phyloP scores from a whole-genome alignment of 2,888 invertebrate genomes.

The Leptopilina syphax region DNA sequence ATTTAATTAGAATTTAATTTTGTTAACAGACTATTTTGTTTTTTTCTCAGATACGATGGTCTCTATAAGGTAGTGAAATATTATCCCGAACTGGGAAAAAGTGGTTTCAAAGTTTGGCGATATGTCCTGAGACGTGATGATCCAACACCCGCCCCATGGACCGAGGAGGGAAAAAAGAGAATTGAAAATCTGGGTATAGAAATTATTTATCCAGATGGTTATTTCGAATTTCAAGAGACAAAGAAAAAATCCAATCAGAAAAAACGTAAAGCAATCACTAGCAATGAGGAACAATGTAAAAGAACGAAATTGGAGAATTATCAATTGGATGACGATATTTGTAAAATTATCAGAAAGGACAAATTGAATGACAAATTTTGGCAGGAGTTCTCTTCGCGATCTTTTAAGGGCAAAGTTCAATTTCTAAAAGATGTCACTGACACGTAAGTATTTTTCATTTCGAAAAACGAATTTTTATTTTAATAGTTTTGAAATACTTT shows the following conservation, averaged over 20 bases:
- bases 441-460: conserved; percentile 59
- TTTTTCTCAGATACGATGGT: conserved; percentile 85
- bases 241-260: conserved; percentile 59
- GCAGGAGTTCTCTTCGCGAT: conserved; percentile 76
- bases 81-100: conserved; percentile 86
- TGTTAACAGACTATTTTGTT: too few species aligned
- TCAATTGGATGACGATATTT: conserved; percentile 74
- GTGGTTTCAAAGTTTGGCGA: conserved; percentile 89
- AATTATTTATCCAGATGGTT: conserved; percentile 83
- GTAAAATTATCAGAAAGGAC: conserved; percentile 79
- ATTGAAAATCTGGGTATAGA: conserved; percentile 64
- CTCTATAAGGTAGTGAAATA: conserved; percentile 92
- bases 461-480: not conserved
- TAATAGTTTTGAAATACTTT: not conserved
- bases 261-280: conserved; percentile 58
- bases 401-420: conserved; percentile 16
- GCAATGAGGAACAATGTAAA: conserved; percentile 53
- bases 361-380: conserved; percentile 82
- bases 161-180: conserved; percentile 81
- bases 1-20: too few species aligned
- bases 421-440: conserved; percentile 59
- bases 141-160: conserved; percentile 88
- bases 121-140: conserved; percentile 88
- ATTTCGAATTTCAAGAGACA: conserved; percentile 78
- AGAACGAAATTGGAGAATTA: conserved; percentile 60